These are phyloP conservation scores for Caenorhabditis becei DNA, from an alignment of 2,888 invertebrate species.

Conservation along the genomic window DNA sequence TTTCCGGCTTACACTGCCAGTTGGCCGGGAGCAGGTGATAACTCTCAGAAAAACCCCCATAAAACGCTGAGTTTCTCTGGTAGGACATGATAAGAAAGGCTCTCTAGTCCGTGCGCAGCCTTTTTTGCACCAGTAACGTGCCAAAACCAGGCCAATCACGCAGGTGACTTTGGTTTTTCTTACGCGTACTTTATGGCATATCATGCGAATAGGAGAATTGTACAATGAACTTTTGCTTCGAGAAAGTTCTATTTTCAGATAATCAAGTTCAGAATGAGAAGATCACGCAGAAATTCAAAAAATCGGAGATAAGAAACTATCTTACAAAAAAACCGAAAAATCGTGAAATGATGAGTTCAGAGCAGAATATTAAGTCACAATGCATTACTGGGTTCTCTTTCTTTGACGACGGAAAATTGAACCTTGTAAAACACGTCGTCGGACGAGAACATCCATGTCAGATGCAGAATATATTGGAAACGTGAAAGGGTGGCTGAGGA, in stretches of 20 bases:
- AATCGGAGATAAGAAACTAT: not conserved
- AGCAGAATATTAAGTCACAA: not conserved
- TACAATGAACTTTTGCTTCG: not conserved
- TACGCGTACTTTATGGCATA: not conserved
- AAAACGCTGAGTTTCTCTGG: not conserved
- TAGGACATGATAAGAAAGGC: not conserved
- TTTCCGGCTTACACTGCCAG: constrained; percentile 6
- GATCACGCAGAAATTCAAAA: not conserved
- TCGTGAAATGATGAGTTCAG: not conserved
- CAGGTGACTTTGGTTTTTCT: constrained; percentile 21
- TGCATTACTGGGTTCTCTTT: not conserved
- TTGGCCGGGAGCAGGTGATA: constrained; percentile 36
- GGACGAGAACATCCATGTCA: constrained; percentile 34
- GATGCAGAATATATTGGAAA: constrained; percentile 48
- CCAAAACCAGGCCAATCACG: constrained; percentile 3
- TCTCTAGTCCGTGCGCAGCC: constrained; percentile 9
- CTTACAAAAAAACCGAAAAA: not conserved
- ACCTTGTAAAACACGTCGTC: constrained; percentile 24
- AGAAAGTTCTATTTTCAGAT: not conserved
- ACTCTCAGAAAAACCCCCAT: constrained; percentile 12
- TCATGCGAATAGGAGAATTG: not conserved
- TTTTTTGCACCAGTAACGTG: constrained; percentile 34
- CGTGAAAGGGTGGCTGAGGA: constrained; percentile 36
- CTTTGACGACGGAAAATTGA: not conserved
- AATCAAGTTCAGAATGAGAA: not conserved